phyloP scores from a whole-genome alignment of 2,888 invertebrate species.

The Drosophila acutilabella region DNA sequence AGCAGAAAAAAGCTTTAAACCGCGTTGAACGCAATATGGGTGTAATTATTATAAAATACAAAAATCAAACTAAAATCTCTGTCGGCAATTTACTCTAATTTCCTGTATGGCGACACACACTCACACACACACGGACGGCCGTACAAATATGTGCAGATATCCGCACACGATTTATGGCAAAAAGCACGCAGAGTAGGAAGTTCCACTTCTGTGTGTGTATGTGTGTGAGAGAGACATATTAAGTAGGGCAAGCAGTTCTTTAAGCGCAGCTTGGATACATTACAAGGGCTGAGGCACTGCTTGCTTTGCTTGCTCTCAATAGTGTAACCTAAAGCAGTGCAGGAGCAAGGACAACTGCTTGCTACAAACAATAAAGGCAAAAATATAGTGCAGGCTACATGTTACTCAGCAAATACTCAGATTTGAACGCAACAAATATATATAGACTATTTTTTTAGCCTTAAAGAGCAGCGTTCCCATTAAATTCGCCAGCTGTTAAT shows the following conservation, averaged over 20 bases:
- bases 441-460: too few species aligned
- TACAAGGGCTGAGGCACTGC: background rate
- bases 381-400: background rate
- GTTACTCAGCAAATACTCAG: too few species aligned
- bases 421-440: too few species aligned
- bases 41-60: constrained; percentile 66
- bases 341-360: background rate
- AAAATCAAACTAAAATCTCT: constrained; percentile 55
- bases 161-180: constrained; percentile 34
- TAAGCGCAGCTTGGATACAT: too few species aligned
- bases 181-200: constrained; percentile 43
- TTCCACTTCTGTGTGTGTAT: background rate
- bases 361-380: background rate
- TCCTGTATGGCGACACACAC: constrained; percentile 63
- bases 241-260: constrained; percentile 6
- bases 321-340: too few species aligned
- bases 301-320: background rate
- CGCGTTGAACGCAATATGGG: constrained; percentile 55
- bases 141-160: constrained; percentile 24
- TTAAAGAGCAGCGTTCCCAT: too few species aligned
- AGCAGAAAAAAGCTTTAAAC: constrained; percentile 18
- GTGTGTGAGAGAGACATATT: background rate
- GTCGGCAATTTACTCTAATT: constrained; percentile 54
- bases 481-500: background rate
- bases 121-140: constrained; percentile 33